These are phyloP conservation scores for Prolemur simus DNA, from an alignment of 2,113 vertebrate species.

Conservation along the genomic window DNA sequence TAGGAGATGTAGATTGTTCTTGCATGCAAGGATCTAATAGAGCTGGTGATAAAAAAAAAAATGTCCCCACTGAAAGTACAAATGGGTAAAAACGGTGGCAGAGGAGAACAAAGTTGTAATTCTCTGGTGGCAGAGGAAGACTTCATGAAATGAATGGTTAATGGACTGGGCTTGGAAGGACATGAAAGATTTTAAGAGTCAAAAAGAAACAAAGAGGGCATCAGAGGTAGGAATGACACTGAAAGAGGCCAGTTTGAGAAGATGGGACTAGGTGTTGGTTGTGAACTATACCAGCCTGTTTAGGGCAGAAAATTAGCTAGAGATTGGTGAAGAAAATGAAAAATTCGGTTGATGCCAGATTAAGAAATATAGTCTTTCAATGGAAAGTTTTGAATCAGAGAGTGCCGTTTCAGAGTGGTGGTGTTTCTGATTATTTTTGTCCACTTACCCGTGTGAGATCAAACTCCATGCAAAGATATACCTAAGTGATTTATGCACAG, in stretches of 20 bases:
- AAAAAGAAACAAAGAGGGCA: background rate
- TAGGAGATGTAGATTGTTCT: background rate
- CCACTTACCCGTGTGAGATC: background rate
- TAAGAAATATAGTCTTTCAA: background rate
- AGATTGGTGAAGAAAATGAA: background rate
- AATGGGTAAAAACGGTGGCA: background rate
- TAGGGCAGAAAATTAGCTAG: background rate
- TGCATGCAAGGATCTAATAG: background rate
- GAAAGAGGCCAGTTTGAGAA: background rate
- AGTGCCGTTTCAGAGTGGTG: background rate
- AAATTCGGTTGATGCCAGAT: background rate
- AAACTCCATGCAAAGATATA: background rate
- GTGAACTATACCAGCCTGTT: background rate
- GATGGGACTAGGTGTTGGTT: background rate
- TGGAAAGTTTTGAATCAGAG: background rate
- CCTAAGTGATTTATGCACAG: background rate
- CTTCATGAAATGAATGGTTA: background rate
- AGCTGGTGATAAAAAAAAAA: background rate
- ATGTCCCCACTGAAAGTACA: background rate
- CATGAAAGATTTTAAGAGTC: background rate
- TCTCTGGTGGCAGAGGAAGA: background rate
- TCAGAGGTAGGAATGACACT: background rate
- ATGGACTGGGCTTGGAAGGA: background rate
- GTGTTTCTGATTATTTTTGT: conserved; percentile 24
- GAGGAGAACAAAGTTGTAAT: background rate